Evolutionary conservation across 2,113 vertebrate genomes (phyloP).

Genomic region (Apus apus): DNA sequence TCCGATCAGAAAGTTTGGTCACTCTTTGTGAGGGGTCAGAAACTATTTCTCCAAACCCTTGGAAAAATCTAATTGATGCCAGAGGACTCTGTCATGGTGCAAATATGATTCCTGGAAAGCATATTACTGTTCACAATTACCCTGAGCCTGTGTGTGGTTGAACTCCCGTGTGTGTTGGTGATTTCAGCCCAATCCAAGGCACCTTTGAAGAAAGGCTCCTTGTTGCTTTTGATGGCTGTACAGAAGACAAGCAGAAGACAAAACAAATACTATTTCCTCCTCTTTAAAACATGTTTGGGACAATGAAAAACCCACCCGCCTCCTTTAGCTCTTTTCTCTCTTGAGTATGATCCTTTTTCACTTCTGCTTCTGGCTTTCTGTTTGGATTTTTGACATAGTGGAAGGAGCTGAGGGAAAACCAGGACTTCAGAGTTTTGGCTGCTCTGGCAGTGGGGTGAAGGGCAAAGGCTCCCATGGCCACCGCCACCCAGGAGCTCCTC

Average conservation of each 20-base stretch:
- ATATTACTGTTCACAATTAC: neutral
- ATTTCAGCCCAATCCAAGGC: neutral
- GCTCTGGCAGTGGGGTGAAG: neutral
- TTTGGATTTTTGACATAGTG: neutral
- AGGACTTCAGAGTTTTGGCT: neutral
- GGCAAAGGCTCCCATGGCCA: neutral
- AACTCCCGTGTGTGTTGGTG: neutral
- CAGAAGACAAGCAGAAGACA: neutral
- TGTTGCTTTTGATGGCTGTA: neutral
- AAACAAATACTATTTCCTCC: neutral
- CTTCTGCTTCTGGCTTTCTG: neutral
- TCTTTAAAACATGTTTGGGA: neutral
- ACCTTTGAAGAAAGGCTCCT: neutral
- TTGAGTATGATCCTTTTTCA: neutral
- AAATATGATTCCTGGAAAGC: neutral
- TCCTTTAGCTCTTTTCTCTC: neutral
- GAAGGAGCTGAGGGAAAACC: neutral
- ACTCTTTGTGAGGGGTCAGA: neutral
- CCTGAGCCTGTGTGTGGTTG: neutral
- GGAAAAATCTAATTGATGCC: neutral
- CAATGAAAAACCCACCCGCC: neutral
- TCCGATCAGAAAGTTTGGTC: neutral
- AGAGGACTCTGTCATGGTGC: neutral
- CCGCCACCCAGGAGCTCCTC: neutral
- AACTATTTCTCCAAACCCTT: neutral